phyloP scores from a whole-genome alignment of 1,140 invertebrate species.

The Chelonus insularis region DNA sequence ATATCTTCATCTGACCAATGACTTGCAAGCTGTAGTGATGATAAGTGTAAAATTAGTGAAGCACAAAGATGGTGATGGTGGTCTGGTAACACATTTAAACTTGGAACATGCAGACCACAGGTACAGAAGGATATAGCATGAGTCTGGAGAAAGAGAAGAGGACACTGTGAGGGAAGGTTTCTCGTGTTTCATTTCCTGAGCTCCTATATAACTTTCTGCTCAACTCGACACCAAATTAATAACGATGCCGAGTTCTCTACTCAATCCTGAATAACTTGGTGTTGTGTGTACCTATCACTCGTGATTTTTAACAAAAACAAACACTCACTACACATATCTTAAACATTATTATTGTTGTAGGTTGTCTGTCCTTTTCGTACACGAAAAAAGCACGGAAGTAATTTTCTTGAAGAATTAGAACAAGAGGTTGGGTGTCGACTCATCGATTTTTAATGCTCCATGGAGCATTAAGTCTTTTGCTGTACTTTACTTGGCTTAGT shows the following conservation, averaged over 20 bases:
- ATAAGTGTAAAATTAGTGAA: slow-evolving; percentile 13
- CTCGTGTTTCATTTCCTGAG: slow-evolving; percentile 63
- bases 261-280: slow-evolving; percentile 34
- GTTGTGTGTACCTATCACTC: slow-evolving; percentile 40
- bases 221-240: slow-evolving; percentile 63
- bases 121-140: slow-evolving; percentile 40
- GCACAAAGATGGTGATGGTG: slow-evolving; percentile 23
- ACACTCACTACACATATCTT: background rate
- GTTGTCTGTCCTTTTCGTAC: too few relatives aligned
- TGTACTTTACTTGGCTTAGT: background rate
- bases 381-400: background rate
- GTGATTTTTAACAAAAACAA: background rate
- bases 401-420: background rate
- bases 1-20: slow-evolving; percentile 51
- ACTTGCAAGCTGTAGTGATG: slow-evolving; percentile 37
- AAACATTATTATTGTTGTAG: background rate
- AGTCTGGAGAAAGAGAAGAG: slow-evolving; percentile 35
- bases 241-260: slow-evolving; percentile 58
- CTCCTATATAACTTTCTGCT: slow-evolving; percentile 63
- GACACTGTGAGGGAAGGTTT: slow-evolving; percentile 36
- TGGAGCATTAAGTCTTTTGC: background rate
- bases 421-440: background rate
- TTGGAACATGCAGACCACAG: slow-evolving; percentile 50
- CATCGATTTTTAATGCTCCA: slow-evolving; percentile 7
- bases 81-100: slow-evolving; percentile 59